These are phyloP conservation scores for Platysteira castanea DNA, from an alignment of 2,113 vertebrate genomes.

Conservation along the genomic window DNA sequence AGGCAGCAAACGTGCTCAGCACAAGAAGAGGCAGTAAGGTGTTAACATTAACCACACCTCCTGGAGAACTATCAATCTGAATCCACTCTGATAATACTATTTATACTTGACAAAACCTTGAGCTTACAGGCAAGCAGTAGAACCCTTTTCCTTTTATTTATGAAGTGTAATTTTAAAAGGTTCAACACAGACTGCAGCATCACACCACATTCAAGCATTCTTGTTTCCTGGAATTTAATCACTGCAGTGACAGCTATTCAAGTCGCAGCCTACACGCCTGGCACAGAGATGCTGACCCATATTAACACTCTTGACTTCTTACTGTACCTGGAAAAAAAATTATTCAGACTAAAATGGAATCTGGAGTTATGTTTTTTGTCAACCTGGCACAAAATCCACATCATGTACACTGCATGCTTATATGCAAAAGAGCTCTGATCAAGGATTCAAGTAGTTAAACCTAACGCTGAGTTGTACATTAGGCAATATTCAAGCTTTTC, in stretches of 20 bases:
- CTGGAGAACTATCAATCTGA: background rate
- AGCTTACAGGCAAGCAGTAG: background rate
- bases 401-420: background rate
- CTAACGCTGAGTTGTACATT: background rate
- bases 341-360: background rate
- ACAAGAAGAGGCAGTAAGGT: background rate
- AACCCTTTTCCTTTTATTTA: background rate
- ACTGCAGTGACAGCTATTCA: background rate
- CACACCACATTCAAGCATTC: background rate
- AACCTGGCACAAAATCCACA: background rate
- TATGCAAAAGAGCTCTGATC: background rate
- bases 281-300: background rate
- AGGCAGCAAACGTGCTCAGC: accelerated
- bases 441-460: background rate
- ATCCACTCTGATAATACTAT: background rate
- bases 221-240: background rate
- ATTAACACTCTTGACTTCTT: background rate
- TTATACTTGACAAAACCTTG: background rate
- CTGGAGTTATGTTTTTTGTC: background rate
- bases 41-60: background rate
- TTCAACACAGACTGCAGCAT: background rate
- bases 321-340: background rate
- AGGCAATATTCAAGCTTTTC: background rate
- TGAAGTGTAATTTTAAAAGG: background rate
- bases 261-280: accelerated